These are phyloP conservation scores for Phoeniculus purpureus DNA, from an alignment of 2,797 vertebrate genomes.

Conservation along the genomic window DNA sequence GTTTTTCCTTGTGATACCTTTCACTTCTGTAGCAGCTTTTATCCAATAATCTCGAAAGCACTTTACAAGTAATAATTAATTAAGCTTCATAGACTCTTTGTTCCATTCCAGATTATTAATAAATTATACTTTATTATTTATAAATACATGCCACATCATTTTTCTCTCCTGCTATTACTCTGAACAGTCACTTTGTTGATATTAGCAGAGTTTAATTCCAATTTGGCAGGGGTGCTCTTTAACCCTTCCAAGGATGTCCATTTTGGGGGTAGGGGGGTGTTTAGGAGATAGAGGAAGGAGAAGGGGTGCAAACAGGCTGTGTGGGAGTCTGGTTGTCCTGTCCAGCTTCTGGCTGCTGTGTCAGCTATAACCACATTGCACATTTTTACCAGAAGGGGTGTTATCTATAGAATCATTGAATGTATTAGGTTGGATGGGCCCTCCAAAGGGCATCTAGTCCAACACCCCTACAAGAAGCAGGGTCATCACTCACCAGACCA, in stretches of 20 bases:
- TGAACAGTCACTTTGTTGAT: slow-evolving; percentile 10
- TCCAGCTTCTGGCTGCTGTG: not conserved
- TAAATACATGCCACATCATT: slow-evolving; percentile 26
- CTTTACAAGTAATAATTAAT: slow-evolving; percentile 57
- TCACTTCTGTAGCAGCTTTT: not conserved
- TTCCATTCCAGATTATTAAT: slow-evolving; percentile 64
- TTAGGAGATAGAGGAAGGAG: no score
- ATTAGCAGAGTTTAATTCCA: slow-evolving; percentile 18
- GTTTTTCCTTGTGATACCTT: not conserved
- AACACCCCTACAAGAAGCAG: no score
- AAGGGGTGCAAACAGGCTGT: fast-evolving
- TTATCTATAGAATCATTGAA: not conserved
- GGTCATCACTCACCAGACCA: no score
- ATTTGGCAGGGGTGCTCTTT: not conserved
- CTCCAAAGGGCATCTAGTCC: no score
- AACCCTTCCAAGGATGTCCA: not conserved
- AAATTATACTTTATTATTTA: slow-evolving; percentile 68
- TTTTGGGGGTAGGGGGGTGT: not conserved
- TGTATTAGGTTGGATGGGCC: no score
- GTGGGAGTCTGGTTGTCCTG: not conserved
- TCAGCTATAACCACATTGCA: not conserved
- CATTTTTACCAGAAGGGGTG: not conserved
- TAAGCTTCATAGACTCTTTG: slow-evolving; percentile 48
- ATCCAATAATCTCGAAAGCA: slow-evolving; percentile 40
- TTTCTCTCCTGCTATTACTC: slow-evolving; percentile 2